Percentiles rank a stretch among this genome's conserved stretches.
phyloP scores from a whole-genome alignment of 2,113 vertebrate species.

The Aphyosemion australe region DNA sequence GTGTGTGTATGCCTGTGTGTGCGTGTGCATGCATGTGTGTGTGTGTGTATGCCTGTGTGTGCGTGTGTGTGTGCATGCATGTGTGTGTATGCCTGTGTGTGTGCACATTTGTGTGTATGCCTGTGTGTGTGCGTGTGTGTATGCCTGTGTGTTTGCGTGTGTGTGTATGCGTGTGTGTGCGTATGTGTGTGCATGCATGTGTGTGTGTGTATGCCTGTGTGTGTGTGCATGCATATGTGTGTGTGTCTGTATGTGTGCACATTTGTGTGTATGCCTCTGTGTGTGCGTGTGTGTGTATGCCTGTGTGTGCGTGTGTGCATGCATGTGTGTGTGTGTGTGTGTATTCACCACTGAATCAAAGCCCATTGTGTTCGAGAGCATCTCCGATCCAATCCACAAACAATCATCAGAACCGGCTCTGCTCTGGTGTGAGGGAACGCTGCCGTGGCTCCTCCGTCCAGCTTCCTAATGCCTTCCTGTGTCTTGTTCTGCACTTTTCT shows the following conservation, averaged over 20 bases:
- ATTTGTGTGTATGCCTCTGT: no score
- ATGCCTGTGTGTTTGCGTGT: conserved; percentile 22
- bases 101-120: conserved; percentile 30
- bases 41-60: background rate
- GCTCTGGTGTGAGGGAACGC: conserved; percentile 6
- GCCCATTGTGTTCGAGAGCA: conserved; percentile 36
- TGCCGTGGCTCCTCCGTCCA: conserved; percentile 12
- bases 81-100: background rate
- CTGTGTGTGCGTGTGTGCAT: background rate
- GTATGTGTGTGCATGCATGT: no score
- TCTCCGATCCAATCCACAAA: conserved; percentile 35
- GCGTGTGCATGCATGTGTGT: background rate
- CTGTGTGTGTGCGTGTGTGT: background rate
- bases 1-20: conserved; percentile 21
- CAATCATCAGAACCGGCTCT: conserved; percentile 33
- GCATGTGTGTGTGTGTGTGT: background rate
- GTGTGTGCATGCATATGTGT: conserved; percentile 33
- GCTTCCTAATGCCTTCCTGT: conserved; percentile 23
- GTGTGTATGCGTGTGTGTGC: conserved; percentile 2
- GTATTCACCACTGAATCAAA: conserved; percentile 44
- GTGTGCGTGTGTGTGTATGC: conserved; percentile 15
- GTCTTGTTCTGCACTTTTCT: conserved; percentile 40
- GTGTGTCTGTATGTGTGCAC: background rate
- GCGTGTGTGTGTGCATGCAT: background rate
- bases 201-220: no score